Evolutionary conservation across 2,797 vertebrate species (phyloP).

Genomic region (Phalanger gymnotis): DNA sequence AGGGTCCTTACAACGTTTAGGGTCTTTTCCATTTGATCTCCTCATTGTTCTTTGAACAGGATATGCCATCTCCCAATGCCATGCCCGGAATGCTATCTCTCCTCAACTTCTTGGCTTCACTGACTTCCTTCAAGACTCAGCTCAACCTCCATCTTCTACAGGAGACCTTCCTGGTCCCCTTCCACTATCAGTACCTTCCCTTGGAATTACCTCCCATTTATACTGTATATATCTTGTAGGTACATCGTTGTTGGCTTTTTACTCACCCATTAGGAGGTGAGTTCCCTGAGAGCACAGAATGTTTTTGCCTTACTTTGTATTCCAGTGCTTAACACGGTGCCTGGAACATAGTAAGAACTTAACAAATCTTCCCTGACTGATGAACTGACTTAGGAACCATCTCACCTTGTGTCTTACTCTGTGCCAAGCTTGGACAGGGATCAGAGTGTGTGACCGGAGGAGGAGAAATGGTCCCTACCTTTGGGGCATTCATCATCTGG

Average conservation of each 20-base stretch:
- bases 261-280: neutral
- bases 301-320: neutral
- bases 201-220: neutral
- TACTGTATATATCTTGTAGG: neutral
- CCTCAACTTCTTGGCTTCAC: neutral
- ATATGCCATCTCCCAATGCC: neutral
- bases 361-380: neutral
- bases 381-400: neutral
- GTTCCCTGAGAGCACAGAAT: neutral
- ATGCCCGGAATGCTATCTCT: neutral
- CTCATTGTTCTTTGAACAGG: neutral
- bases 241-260: neutral
- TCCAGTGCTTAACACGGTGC: neutral
- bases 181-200: neutral
- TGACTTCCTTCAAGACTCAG: neutral
- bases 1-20: neutral
- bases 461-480: neutral
- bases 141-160: neutral
- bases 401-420: neutral
- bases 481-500: neutral
- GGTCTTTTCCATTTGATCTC: neutral
- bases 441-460: neutral
- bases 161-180: neutral
- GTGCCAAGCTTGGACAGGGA: neutral
- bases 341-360: neutral